Evolutionary conservation across 1,140 invertebrate species (phyloP).

Genomic region (Ditylenchus dipsaci): DNA sequence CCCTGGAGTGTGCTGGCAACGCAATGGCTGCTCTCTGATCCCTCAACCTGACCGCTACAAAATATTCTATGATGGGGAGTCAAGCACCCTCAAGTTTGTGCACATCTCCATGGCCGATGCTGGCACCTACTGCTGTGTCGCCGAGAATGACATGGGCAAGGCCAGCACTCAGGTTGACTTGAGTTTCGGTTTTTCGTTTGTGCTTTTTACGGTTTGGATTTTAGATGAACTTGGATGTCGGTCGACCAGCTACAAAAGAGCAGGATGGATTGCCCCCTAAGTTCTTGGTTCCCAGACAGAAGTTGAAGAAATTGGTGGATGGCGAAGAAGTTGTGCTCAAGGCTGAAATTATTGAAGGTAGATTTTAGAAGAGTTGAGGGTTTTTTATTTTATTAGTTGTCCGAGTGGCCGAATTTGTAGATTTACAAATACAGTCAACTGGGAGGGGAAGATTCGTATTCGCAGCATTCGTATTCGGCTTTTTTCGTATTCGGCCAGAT

Average conservation of each 20-base stretch:
- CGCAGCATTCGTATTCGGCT: no score
- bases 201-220: neutral
- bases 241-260: constrained; percentile 15
- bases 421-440: no score
- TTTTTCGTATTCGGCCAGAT: no score
- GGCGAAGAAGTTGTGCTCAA: constrained; percentile 23
- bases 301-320: constrained; percentile 11
- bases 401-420: no score
- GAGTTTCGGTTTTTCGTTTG: neutral
- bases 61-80: neutral
- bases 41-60: constrained; percentile 41
- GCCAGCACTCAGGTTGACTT: constrained; percentile 28
- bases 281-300: constrained; percentile 28
- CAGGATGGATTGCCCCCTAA: constrained; percentile 33
- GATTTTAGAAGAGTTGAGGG: no score
- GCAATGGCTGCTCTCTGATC: constrained; percentile 39
- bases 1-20: constrained; percentile 65
- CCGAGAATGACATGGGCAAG: constrained; percentile 41
- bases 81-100: neutral
- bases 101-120: constrained; percentile 22
- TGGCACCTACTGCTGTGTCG: constrained; percentile 43
- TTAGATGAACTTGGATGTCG: constrained; percentile 43
- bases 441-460: no score
- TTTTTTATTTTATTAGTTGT: no score
- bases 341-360: constrained; percentile 48